phyloP scores from a whole-genome alignment of 2,888 invertebrate species.

The Drosophila borealis region DNA sequence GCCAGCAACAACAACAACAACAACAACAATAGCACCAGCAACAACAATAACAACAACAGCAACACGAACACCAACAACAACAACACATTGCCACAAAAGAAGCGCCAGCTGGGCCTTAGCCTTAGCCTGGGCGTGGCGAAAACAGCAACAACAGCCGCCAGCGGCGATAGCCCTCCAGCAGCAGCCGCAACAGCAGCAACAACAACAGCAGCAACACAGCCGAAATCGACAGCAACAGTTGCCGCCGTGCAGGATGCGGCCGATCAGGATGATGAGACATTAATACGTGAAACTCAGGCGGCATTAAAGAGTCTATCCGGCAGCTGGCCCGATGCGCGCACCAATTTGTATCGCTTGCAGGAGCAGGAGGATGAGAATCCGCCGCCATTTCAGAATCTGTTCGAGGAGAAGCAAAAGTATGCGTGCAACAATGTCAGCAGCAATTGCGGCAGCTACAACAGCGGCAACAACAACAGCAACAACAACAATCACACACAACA shows the following conservation, averaged over 20 bases:
- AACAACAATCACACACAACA: constrained; percentile 20
- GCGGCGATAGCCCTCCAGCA: constrained; percentile 17
- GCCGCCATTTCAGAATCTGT: constrained; percentile 92
- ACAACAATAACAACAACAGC: constrained; percentile 57
- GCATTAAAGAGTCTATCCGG: constrained; percentile 94
- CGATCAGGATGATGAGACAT: constrained; percentile 91
- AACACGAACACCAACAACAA: constrained; percentile 53
- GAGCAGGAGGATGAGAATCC: constrained; percentile 92
- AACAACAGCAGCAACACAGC: background rate
- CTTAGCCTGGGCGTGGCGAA: constrained; percentile 32
- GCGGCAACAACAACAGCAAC: constrained; percentile 3
- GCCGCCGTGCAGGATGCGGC: constrained; percentile 62
- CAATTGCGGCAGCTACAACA: constrained; percentile 5
- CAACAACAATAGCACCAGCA: constrained; percentile 49
- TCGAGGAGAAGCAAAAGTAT: constrained; percentile 90
- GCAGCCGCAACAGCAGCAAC: constrained; percentile 7
- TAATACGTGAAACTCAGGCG: constrained; percentile 94
- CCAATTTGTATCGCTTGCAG: constrained; percentile 88
- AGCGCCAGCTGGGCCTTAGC: constrained; percentile 70
- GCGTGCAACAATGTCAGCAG: constrained; percentile 43
- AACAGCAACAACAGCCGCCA: constrained; percentile 6
- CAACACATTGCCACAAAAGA: constrained; percentile 82
- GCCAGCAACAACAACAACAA: constrained; percentile 67
- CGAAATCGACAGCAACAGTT: constrained; percentile 17
- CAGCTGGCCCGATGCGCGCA: constrained; percentile 91